A percentile compares a stretch with the other conserved stretches of the same genome.
Conservation (phyloP, 2,113 vertebrate genomes). For the Oncorhynchus nerka region DNA sequence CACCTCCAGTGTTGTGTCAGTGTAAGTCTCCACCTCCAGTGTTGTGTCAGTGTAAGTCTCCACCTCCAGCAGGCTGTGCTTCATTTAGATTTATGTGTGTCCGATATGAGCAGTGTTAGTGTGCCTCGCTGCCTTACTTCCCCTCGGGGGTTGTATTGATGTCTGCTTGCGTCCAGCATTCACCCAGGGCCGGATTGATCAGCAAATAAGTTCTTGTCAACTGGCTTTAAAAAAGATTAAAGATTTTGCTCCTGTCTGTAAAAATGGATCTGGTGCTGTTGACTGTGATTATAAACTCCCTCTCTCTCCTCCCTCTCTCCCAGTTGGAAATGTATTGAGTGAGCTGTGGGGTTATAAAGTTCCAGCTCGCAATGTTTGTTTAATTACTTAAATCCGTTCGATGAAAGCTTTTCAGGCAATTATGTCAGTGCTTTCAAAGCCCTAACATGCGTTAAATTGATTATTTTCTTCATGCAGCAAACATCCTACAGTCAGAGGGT, state of each 20-base stretch:
- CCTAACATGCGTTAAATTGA: constrained; percentile 56
- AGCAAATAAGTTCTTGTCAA: constrained; percentile 51
- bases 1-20: no score
- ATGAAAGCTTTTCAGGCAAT: constrained; percentile 63
- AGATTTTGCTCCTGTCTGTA: constrained; percentile 54
- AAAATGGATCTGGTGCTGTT: constrained; percentile 46
- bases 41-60: no score
- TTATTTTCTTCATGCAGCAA: constrained; percentile 46
- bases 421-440: constrained; percentile 55
- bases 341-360: constrained; percentile 51
- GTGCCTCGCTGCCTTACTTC: constrained; percentile 21
- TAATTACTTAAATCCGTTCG: constrained; percentile 62
- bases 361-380: constrained; percentile 64
- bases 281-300: constrained; percentile 40
- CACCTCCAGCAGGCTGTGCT: constrained; percentile 9
- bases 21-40: no score
- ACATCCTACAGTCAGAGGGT: constrained; percentile 37
- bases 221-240: constrained; percentile 57
- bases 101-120: constrained; percentile 32
- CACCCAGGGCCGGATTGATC: constrained; percentile 45
- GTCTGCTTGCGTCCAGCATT: constrained; percentile 19
- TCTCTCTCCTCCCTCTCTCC: background rate
- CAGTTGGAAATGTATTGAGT: constrained; percentile 48
- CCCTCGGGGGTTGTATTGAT: constrained; percentile 35
- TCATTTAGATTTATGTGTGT: constrained; percentile 41